Evolutionary conservation across 1,140 invertebrate species (phyloP).

Genomic region (Andricus grossulariae): DNA sequence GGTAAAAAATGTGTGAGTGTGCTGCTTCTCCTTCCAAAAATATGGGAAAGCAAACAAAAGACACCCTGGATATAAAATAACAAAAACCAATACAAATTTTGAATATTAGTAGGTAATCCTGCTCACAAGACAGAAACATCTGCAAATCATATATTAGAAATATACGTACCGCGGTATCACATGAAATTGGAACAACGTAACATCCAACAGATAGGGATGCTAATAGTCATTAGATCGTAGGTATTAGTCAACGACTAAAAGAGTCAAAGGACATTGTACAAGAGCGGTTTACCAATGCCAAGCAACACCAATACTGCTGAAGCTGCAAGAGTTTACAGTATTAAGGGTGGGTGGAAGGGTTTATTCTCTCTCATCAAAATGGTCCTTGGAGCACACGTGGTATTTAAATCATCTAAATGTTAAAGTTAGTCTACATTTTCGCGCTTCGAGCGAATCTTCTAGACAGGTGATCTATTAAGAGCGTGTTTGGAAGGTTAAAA

Average conservation of each 20-base stretch:
- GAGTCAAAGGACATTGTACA: constrained; percentile 41
- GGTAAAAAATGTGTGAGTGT: no score
- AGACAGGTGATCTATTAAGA: constrained; percentile 49
- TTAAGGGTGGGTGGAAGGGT: constrained; percentile 42
- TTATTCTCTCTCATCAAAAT: constrained; percentile 15
- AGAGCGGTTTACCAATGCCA: constrained; percentile 63
- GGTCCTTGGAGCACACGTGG: not conserved
- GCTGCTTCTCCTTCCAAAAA: no score
- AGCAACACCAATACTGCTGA: constrained; percentile 72
- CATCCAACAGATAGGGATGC: constrained; percentile 16
- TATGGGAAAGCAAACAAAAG: no score
- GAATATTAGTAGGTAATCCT: not conserved
- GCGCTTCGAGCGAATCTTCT: constrained; percentile 48
- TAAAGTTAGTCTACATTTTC: constrained; percentile 6
- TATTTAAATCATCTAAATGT: constrained; percentile 30
- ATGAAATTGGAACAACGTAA: constrained; percentile 4
- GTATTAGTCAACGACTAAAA: constrained; percentile 32
- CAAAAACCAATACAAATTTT: not conserved
- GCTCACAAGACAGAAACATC: not conserved
- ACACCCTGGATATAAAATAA: not conserved
- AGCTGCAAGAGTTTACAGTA: constrained; percentile 65
- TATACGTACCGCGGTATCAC: constrained; percentile 25
- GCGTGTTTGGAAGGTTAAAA: constrained; percentile 51
- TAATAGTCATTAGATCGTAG: constrained; percentile 5
- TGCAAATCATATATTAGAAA: not conserved